Base-by-base conservation (phyloP, 2,888 invertebrate species). In the Drosophila mercatorum region DNA sequence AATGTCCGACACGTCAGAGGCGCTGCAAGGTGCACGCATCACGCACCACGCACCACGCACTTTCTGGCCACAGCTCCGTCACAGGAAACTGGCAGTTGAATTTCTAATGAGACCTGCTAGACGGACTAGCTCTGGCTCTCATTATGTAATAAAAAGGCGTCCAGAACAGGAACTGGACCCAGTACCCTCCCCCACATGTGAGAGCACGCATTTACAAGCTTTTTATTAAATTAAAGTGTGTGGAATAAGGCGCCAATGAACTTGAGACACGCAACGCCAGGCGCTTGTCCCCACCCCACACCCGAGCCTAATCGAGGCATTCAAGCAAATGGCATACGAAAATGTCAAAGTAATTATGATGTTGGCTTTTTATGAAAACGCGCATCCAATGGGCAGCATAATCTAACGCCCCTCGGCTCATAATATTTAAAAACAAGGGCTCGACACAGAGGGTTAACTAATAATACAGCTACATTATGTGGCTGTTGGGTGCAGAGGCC, bases 121-220 rank as follows among this genome's bases (percentile, higher is more conserved):
- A 3, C 22, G 51, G 3, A 10, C n/a, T 31, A 14, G 57, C 55
- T 65, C 14, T 62, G 63, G 59, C 72, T 55, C 85, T 84, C 85
- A 84, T 84, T 84, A 84, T 76, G 80, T 87, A 84, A 87, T 84
- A 87, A 84, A 83, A 80, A 82, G 80, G 88, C 88, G 88, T 87
- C 53, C 44, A 26, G 69, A 5, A 72, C 63, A 66, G 63, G 55
- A 53, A 68, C 67, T 28, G 47, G 47, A 26, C 46, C 3, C 46
- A 8, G 26, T 3, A 22, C 36, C 7, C 34, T 26, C 8, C 12
- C 53, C 57, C 31, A 7, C 79, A 81, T 85, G 80, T 81, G 73
- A 72, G 86, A 70, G 83, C 69, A 86, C 69, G 79, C 86, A 86
- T 80, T 86, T 81, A 81, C 81, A 80, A 74, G 83, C 87, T 87